Evolutionary conservation across 2,888 invertebrate genomes (phyloP).

Genomic region (Panzeria rudis): DNA sequence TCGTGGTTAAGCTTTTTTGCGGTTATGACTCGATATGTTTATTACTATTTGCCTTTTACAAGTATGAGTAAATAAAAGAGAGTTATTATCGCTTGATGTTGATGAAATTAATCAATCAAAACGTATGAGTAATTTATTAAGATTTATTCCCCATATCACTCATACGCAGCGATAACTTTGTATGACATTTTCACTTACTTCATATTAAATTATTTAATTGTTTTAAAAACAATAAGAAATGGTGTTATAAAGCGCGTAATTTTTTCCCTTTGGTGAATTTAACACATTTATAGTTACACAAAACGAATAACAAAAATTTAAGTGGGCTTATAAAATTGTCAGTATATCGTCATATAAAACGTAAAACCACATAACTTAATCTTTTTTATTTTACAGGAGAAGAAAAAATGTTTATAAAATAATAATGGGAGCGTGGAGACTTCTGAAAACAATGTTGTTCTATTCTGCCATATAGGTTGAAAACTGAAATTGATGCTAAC

Average conservation of each 20-base stretch:
- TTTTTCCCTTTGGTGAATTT: neutral
- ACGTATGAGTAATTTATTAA: conserved; percentile 38
- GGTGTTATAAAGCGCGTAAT: neutral
- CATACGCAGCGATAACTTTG: conserved; percentile 32
- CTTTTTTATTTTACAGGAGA: too few relatives aligned
- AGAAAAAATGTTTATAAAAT: too few relatives aligned
- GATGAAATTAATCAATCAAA: conserved; percentile 30
- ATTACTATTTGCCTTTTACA: neutral
- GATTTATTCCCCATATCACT: conserved; percentile 23
- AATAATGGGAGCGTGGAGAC: too few relatives aligned
- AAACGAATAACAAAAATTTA: neutral
- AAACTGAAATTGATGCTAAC: too few relatives aligned
- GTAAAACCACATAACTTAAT: too few relatives aligned
- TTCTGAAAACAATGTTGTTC: too few relatives aligned
- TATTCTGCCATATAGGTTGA: too few relatives aligned
- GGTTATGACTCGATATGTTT: too few relatives aligned
- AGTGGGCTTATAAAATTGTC: neutral
- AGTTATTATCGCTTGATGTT: neutral
- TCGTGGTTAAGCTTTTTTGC: too few relatives aligned
- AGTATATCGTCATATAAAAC: too few relatives aligned
- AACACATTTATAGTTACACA: neutral
- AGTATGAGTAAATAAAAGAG: neutral
- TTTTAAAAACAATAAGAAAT: neutral
- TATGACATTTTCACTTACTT: conserved; percentile 25
- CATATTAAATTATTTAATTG: conserved; percentile 23